A percentile compares a stretch with the other conserved stretches of the same genome.
Conservation (phyloP, 2,113 vertebrate species). For the Mustela lutreola region DNA sequence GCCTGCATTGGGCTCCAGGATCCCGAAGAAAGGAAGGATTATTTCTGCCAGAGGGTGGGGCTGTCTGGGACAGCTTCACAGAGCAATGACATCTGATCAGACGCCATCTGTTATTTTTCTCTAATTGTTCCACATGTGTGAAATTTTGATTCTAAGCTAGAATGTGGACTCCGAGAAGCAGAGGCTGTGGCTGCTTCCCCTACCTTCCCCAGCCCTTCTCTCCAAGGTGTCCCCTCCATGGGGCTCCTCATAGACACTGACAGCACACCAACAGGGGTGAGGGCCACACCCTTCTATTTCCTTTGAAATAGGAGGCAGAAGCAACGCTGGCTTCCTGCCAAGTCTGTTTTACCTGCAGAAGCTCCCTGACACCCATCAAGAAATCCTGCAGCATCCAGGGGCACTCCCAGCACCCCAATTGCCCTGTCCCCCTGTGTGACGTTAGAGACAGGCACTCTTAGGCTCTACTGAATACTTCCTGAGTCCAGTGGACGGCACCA, state of each 20-base stretch:
- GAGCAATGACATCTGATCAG: constrained; percentile 77
- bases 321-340: not conserved
- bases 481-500: rapidly evolving
- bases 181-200: not conserved
- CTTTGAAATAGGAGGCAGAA: not conserved
- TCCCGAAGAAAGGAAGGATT: constrained; percentile 40
- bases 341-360: not conserved
- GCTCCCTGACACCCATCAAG: not conserved
- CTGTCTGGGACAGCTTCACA: constrained; percentile 64
- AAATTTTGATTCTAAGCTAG: constrained; percentile 76
- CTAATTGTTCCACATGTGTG: constrained; percentile 79
- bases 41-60: constrained; percentile 55
- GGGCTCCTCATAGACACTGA: not conserved
- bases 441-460: not conserved
- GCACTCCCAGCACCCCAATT: not conserved
- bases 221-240: not conserved
- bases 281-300: not conserved
- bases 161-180: constrained; percentile 18
- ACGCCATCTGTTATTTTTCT: constrained; percentile 81
- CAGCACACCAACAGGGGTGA: rapidly evolving
- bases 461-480: not conserved
- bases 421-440: rapidly evolving
- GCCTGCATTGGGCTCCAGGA: not conserved
- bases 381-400: not conserved
- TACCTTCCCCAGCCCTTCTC: not conserved